A percentile compares a stretch with the other conserved stretches of the same genome.
Conservation (phyloP, 35 echinoderm and acorn worm genomes). For the Stichopus chloronotus region DNA sequence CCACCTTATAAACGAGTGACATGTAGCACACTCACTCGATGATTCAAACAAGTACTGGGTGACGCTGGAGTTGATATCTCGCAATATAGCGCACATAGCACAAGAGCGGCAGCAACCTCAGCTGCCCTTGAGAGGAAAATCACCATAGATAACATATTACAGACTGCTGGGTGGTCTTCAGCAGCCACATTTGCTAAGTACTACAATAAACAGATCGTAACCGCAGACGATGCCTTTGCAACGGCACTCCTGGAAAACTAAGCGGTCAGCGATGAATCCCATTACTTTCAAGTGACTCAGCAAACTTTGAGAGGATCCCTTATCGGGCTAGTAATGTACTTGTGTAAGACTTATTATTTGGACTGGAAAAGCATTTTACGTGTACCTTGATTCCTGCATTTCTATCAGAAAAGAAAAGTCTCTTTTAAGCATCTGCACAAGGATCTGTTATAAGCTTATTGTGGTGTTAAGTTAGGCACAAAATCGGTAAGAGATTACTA, state of each 20-base stretch:
- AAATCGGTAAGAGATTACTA: not conserved
- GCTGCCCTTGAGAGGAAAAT: not conserved
- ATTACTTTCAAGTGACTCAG: not conserved
- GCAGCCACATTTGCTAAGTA: not conserved
- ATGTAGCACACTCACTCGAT: not conserved
- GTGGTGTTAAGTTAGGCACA: not conserved
- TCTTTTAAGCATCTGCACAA: not conserved
- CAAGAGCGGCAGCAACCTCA: slow-evolving; percentile 7
- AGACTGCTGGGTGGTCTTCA: slow-evolving; percentile 11
- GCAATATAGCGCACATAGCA: not conserved
- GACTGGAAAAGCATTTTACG: not conserved
- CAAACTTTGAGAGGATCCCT: not conserved
- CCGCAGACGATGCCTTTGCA: not conserved
- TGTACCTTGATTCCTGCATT: not conserved
- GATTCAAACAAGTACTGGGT: slow-evolving; percentile 5
- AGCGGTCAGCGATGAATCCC: not conserved
- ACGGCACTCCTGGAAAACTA: not conserved
- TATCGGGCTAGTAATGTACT: not conserved
- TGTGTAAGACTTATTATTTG: not conserved
- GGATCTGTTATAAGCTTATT: not conserved
- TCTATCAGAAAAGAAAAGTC: not conserved
- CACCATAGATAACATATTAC: not conserved
- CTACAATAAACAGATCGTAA: not conserved
- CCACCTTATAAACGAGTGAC: slow-evolving; percentile 16
- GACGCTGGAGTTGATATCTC: slow-evolving; percentile 1